phyloP scores from a whole-genome alignment of 2,113 vertebrate species.

The Uria aalge region DNA sequence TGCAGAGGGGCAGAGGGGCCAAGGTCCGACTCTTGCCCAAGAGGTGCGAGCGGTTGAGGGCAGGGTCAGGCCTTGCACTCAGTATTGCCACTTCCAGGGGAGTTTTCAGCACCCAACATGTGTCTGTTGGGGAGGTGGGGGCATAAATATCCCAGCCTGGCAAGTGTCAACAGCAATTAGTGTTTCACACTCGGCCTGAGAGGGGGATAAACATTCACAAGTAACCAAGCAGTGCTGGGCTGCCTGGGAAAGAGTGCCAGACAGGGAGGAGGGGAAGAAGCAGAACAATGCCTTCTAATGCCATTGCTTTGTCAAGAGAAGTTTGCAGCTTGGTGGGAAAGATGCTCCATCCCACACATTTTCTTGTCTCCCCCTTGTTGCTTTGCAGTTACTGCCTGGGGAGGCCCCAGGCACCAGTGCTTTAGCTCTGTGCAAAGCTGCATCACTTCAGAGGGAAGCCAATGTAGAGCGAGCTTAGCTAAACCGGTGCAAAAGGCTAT shows the following conservation, averaged over 20 bases:
- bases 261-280: slow-evolving; percentile 11
- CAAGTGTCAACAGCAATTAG: slow-evolving; percentile 58
- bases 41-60: not conserved
- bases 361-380: not conserved
- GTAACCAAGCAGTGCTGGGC: not conserved
- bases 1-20: not conserved
- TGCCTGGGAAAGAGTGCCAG: slow-evolving; percentile 13
- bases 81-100: not conserved
- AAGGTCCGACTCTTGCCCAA: not conserved
- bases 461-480: not conserved
- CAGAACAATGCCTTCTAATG: not conserved
- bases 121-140: not conserved
- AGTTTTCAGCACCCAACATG: not conserved
- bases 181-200: not conserved
- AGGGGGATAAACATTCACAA: not conserved
- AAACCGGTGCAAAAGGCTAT: not conserved
- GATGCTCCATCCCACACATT: not conserved
- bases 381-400: not conserved
- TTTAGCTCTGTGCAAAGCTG: not conserved
- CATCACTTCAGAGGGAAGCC: not conserved
- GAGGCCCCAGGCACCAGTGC: not conserved
- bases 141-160: not conserved
- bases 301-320: not conserved
- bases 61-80: not conserved
- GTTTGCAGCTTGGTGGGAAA: not conserved